phyloP scores from a whole-genome alignment of 2,888 invertebrate species.

The Lasioglossum villosulum region DNA sequence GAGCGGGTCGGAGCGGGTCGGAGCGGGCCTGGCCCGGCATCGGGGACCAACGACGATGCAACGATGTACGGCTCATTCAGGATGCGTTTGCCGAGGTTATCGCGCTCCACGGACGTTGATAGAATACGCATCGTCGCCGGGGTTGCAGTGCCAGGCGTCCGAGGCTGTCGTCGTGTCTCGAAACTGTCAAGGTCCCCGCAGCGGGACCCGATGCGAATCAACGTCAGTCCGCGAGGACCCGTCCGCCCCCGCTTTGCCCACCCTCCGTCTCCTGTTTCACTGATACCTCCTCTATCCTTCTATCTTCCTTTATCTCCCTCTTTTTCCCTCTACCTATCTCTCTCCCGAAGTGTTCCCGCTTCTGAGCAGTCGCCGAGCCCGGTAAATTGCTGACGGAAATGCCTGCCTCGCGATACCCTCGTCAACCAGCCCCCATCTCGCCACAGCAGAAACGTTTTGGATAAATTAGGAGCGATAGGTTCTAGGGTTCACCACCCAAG shows the following conservation, averaged over 20 bases:
- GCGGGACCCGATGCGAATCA: slow-evolving; percentile 50
- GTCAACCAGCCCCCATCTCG: background rate
- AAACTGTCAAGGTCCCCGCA: slow-evolving; percentile 72
- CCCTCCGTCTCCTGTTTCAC: background rate
- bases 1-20: background rate
- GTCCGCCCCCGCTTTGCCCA: slow-evolving; percentile 37
- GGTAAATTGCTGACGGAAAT: slow-evolving; percentile 32
- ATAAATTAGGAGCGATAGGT: slow-evolving; percentile 13
- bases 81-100: slow-evolving; percentile 68
- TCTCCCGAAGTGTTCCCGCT: background rate
- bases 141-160: slow-evolving; percentile 39
- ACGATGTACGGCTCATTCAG: slow-evolving; percentile 61
- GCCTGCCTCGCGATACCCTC: background rate
- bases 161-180: slow-evolving; percentile 67
- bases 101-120: slow-evolving; percentile 65
- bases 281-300: slow-evolving; percentile 21
- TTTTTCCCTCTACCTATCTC: background rate
- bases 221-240: slow-evolving; percentile 35
- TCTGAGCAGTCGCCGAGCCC: background rate
- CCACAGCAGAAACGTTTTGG: background rate
- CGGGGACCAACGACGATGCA: background rate
- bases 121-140: slow-evolving; percentile 64
- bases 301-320: background rate
- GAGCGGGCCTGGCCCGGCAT: background rate
- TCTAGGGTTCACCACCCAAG: background rate